A percentile compares a stretch with the other conserved stretches of the same genome.
Conservation (phyloP, 2,113 vertebrate genomes). For the Chlorodrepanis virens region DNA sequence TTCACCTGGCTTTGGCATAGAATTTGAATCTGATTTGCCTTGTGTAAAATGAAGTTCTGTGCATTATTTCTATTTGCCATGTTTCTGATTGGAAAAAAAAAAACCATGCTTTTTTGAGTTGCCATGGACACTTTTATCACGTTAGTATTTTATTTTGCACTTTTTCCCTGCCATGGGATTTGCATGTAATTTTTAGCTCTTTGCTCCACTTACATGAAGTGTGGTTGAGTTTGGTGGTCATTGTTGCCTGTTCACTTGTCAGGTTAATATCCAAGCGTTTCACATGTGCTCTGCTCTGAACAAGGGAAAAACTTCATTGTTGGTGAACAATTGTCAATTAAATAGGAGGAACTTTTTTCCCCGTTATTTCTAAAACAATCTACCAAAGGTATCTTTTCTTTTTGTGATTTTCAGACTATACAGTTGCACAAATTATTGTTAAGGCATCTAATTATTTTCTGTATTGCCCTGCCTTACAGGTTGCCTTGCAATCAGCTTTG, state of each 20-base stretch:
- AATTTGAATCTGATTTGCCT: not conserved
- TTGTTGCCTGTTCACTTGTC: not conserved
- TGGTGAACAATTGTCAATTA: not conserved
- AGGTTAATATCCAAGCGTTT: not conserved
- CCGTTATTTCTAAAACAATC: not conserved
- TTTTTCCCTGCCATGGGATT: not conserved
- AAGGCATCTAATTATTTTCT: not conserved
- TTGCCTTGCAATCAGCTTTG: not conserved
- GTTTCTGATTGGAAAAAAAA: not conserved
- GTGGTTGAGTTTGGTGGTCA: not conserved
- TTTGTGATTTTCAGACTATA: not conserved
- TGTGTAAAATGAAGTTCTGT: not conserved
- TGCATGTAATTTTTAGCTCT: fast-evolving
- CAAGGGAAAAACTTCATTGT: not conserved
- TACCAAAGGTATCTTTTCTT: not conserved
- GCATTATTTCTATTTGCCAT: not conserved
- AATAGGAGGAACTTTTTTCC: not conserved
- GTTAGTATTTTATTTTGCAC: not conserved
- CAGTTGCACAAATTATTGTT: not conserved
- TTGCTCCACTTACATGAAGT: not conserved
- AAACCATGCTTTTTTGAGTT: not conserved
- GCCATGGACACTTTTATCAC: fast-evolving
- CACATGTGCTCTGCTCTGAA: fast-evolving
- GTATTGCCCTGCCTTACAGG: not conserved
- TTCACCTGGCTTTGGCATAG: not conserved